phyloP scores from a whole-genome alignment of 2,113 vertebrate genomes.

The Hemichromis elongatus region DNA sequence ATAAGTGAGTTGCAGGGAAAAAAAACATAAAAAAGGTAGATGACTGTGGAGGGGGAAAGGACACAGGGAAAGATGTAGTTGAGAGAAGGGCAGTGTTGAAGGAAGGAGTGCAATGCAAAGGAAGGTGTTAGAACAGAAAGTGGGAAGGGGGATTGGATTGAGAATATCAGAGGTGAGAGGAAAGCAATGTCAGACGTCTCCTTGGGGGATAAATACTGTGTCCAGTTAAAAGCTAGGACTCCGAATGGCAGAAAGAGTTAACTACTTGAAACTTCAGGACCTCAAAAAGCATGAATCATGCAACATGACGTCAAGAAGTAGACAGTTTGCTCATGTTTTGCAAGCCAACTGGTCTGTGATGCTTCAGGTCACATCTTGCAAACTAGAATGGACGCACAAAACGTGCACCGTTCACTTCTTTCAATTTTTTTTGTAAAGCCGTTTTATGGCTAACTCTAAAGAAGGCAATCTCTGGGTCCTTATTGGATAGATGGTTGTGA shows the following conservation, averaged over 20 bases:
- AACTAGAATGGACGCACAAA: background rate
- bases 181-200: conserved; percentile 38
- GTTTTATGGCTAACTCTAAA: background rate
- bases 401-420: background rate
- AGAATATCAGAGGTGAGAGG: conserved; percentile 45
- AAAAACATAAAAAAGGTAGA: background rate
- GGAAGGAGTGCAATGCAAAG: conserved; percentile 16
- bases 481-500: background rate
- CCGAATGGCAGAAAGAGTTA: conserved; percentile 3
- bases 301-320: background rate
- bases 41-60: background rate
- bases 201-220: background rate
- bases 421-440: background rate
- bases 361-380: background rate
- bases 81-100: background rate
- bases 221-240: conserved; percentile 3
- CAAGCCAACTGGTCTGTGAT: background rate
- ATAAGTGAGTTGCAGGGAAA: background rate
- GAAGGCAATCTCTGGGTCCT: background rate
- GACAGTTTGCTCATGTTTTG: background rate
- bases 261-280: background rate
- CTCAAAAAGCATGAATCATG: background rate
- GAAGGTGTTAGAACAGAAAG: conserved; percentile 28
- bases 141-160: background rate
- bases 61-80: background rate